These are phyloP conservation scores for Jaculus jaculus DNA, from an alignment of 2,113 vertebrate species.

Conservation along the genomic window DNA sequence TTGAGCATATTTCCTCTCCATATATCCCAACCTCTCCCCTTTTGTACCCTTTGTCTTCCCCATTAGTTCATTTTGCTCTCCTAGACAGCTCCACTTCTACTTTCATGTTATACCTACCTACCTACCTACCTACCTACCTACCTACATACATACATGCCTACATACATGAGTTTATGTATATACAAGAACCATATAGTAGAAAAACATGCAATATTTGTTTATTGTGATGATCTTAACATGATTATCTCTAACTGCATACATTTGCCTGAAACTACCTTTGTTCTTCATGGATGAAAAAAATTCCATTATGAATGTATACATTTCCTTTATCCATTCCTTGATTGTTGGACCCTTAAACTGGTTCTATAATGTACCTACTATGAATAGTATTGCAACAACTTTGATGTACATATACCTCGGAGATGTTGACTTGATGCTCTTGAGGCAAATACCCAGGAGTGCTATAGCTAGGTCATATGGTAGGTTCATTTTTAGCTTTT, in stretches of 20 bases:
- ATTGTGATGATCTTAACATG: neutral
- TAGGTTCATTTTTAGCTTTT: neutral
- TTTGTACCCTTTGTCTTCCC: neutral
- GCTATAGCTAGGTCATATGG: neutral
- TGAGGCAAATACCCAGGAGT: neutral
- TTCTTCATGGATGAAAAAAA: neutral
- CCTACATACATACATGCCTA: neutral
- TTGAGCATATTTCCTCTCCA: neutral
- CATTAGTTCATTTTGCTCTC: neutral
- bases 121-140: too few species aligned
- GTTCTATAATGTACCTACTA: neutral
- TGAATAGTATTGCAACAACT: neutral
- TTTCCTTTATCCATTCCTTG: neutral
- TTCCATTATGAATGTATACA: too few species aligned
- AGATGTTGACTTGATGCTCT: neutral
- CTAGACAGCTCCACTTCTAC: neutral
- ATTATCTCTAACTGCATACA: neutral
- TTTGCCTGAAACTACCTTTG: neutral
- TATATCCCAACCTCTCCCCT: too few species aligned
- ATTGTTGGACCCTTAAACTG: neutral
- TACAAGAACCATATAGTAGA: neutral
- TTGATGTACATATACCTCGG: neutral
- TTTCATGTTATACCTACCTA: neutral
- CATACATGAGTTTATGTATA: neutral
- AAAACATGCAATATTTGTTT: too few species aligned